Conservation (phyloP, 2,113 vertebrate species). For the Oenanthe melanoleuca region DNA sequence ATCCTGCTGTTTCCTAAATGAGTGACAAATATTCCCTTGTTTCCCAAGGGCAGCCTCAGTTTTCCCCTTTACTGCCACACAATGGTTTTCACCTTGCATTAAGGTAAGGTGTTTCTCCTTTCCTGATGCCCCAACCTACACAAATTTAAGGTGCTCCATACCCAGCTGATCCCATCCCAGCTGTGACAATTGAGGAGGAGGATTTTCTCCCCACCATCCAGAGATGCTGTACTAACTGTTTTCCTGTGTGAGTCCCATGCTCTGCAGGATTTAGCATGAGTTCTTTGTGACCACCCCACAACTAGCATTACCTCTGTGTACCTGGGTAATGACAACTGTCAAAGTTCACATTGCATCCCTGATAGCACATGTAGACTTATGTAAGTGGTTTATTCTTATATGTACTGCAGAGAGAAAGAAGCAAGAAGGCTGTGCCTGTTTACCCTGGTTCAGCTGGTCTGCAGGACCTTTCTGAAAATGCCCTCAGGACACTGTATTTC, state of each 20-base stretch:
- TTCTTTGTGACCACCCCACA: neutral
- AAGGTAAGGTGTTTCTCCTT: neutral
- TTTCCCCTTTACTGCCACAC: neutral
- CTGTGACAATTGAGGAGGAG: neutral
- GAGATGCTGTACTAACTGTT: neutral
- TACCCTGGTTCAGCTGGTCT: neutral
- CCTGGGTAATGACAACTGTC: neutral
- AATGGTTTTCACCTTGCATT: neutral
- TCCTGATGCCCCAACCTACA: neutral
- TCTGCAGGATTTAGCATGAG: neutral
- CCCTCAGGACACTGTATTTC: neutral
- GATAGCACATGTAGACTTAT: rapidly evolving
- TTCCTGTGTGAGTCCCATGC: neutral
- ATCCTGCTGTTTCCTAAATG: neutral
- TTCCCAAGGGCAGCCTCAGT: neutral
- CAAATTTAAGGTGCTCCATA: neutral
- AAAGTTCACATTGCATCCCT: neutral
- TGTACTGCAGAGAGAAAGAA: neutral
- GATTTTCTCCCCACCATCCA: neutral
- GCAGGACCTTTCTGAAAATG: neutral
- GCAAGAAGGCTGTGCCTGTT: neutral
- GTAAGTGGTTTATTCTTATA: neutral
- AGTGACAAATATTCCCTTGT: neutral
- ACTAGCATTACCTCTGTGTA: neutral
- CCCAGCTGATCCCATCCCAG: neutral